These are phyloP conservation scores for Syngnathus scovelli DNA, from an alignment of 2,113 vertebrate species.

Conservation along the genomic window DNA sequence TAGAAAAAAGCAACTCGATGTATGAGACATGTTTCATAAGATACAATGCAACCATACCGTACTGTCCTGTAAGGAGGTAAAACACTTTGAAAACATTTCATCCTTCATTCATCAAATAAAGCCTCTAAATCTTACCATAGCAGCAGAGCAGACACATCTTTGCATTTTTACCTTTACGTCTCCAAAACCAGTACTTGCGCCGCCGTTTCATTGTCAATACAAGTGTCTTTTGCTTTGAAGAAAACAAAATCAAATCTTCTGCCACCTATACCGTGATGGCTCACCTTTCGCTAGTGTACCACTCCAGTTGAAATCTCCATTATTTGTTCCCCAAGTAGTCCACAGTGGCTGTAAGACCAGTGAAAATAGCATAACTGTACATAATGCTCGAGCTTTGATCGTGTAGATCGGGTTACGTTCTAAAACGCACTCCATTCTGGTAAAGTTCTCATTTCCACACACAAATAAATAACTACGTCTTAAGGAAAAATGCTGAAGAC, in stretches of 20 bases:
- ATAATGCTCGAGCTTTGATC: conserved; percentile 12
- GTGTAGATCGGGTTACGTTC: conserved; percentile 13
- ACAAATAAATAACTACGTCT: conserved; percentile 4
- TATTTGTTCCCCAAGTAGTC: conserved; percentile 35
- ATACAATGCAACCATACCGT: background rate
- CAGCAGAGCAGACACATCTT: conserved; percentile 61
- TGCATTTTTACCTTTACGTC: conserved; percentile 62
- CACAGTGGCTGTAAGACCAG: conserved; percentile 30
- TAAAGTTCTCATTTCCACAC: conserved; percentile 21
- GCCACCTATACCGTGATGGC: conserved; percentile 1
- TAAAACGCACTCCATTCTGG: conserved; percentile 41
- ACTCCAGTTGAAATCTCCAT: conserved; percentile 30
- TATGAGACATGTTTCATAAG: background rate
- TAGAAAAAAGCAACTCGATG: background rate
- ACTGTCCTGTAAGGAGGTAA: background rate
- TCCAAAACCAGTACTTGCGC: conserved; percentile 74
- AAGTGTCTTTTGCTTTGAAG: conserved; percentile 31
- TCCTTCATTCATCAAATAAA: background rate
- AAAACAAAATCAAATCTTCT: background rate
- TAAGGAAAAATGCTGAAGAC: background rate
- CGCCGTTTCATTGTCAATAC: conserved; percentile 62
- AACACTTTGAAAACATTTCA: background rate
- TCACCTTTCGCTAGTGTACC: conserved; percentile 51
- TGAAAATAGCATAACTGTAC: background rate
- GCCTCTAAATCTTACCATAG: conserved; percentile 48